Evolutionary conservation across 2,113 vertebrate species (phyloP).

Genomic region (Dolichotis patagonum): DNA sequence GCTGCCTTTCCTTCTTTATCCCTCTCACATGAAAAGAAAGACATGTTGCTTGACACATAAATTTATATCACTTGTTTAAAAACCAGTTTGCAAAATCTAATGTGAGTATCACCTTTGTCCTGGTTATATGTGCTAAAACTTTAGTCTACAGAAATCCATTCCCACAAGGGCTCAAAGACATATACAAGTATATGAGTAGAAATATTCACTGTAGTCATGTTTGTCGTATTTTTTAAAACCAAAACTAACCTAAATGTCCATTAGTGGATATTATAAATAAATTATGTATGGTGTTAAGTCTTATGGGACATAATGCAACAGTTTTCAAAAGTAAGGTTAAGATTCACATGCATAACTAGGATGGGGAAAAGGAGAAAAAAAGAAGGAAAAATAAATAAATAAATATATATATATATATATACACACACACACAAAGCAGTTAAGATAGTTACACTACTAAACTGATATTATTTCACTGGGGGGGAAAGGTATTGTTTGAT

Average conservation of each 20-base stretch:
- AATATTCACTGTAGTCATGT: not conserved
- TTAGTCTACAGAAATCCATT: not conserved
- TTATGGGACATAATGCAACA: not conserved
- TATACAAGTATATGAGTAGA: not conserved
- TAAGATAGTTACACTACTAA: too few species aligned
- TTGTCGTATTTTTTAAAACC: constrained; percentile 35
- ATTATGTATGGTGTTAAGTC: not conserved
- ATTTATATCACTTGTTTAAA: not conserved
- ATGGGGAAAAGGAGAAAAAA: too few species aligned
- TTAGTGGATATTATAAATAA: not conserved
- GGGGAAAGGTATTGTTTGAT: too few species aligned
- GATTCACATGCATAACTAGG: too few species aligned
- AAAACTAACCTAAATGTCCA: constrained; percentile 31
- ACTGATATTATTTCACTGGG: too few species aligned
- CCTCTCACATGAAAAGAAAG: not conserved
- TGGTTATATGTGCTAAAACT: constrained; percentile 7
- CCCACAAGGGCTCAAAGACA: not conserved
- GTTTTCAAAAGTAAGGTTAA: not conserved
- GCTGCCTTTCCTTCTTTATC: not conserved
- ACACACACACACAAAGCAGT: too few species aligned
- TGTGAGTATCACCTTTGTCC: not conserved
- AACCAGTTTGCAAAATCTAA: constrained; percentile 17
- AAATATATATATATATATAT: too few species aligned
- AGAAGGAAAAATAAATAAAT: too few species aligned
- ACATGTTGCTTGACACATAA: not conserved